A percentile compares a stretch with the other conserved stretches of the same genome.
phyloP scores from a whole-genome alignment of 2,113 vertebrate genomes.

The Oceanodroma tethys region DNA sequence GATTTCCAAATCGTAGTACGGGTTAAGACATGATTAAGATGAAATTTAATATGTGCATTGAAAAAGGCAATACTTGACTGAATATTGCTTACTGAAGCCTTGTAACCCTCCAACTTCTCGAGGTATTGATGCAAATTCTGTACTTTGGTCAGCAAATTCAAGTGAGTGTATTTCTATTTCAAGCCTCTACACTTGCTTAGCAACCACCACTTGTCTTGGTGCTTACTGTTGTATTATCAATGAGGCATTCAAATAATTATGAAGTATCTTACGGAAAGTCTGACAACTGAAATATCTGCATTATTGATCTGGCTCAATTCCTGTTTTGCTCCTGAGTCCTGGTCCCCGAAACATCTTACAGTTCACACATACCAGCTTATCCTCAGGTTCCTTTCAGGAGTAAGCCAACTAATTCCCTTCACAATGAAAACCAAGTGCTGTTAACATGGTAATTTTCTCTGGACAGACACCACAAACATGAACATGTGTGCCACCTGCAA shows the following conservation, averaged over 20 bases:
- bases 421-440: not conserved
- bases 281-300: not conserved
- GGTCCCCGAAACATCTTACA: not conserved
- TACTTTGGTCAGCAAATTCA: not conserved
- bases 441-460: not conserved
- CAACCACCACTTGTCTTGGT: not conserved
- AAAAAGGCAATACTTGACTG: not conserved
- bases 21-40: not conserved
- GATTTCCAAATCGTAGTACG: not conserved
- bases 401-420: not conserved
- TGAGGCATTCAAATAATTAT: not conserved
- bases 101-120: not conserved
- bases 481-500: not conserved
- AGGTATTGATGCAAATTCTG: not conserved
- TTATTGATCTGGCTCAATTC: not conserved
- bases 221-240: not conserved
- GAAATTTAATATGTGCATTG: not conserved
- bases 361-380: not conserved
- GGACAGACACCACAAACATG: not conserved
- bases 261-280: not conserved
- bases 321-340: not conserved
- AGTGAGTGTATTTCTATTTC: not conserved
- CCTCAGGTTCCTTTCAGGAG: not conserved
- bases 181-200: not conserved
- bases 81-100: not conserved